Percentiles rank a stretch among this genome's conserved stretches.
These are phyloP conservation scores for Furnarius figulus DNA, from an alignment of 2,113 vertebrate species.

Conservation along the genomic window DNA sequence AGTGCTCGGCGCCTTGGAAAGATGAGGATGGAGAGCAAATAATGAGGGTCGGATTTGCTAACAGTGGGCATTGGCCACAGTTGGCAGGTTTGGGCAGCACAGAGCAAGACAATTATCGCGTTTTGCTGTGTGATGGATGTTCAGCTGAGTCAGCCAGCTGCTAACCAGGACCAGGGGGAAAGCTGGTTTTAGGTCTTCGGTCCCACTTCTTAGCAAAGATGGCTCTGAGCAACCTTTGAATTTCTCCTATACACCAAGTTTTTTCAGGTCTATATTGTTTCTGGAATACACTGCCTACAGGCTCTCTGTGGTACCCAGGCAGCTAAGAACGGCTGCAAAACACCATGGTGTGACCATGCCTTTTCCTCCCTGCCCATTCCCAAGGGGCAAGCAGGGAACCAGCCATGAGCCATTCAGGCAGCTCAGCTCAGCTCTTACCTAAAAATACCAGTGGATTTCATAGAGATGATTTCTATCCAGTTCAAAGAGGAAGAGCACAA, in stretches of 20 bases:
- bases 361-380: background rate
- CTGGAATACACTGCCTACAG: background rate
- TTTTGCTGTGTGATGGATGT: background rate
- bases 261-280: background rate
- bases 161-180: background rate
- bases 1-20: background rate
- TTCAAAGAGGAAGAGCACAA: constrained; percentile 32
- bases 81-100: constrained; percentile 2
- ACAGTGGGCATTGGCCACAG: background rate
- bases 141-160: background rate
- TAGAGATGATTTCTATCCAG: background rate
- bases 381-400: background rate
- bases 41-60: background rate
- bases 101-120: background rate
- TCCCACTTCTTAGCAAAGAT: background rate
- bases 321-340: background rate
- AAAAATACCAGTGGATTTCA: constrained; percentile 33
- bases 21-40: background rate
- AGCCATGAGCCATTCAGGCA: background rate
- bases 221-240: background rate
- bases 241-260: background rate
- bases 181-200: background rate
- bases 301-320: background rate
- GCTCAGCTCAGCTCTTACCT: background rate
- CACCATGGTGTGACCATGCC: background rate